Conservation (phyloP, 1,140 invertebrate genomes). For the Apis mellifera region DNA sequence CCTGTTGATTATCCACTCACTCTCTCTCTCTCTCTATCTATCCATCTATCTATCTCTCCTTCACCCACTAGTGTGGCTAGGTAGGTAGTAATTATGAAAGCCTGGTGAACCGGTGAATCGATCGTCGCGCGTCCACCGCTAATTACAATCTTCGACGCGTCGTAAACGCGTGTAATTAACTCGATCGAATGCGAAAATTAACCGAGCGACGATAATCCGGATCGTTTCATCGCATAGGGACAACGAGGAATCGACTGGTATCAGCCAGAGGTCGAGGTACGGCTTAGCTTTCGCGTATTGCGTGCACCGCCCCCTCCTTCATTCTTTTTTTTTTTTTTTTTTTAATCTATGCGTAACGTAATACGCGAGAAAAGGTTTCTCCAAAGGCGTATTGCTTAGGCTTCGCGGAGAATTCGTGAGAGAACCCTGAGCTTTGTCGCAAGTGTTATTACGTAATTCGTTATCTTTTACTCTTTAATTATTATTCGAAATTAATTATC, state of each 20-base stretch:
- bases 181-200: neutral
- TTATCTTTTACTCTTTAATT: neutral
- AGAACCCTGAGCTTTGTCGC: neutral
- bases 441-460: neutral
- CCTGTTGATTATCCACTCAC: conserved; percentile 1
- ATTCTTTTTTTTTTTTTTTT: conserved; percentile 25
- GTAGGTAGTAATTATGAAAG: conserved; percentile 9
- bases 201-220: neutral
- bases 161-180: conserved; percentile 6
- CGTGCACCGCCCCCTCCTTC: neutral
- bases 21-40: no score
- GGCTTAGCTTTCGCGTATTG: neutral
- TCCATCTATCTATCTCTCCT: no score
- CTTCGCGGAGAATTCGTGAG: conserved; percentile 30
- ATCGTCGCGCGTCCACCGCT: neutral
- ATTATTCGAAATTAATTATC: neutral
- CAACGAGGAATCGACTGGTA: neutral
- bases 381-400: conserved; percentile 19
- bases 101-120: neutral
- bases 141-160: conserved; percentile 14
- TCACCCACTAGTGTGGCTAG: neutral
- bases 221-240: neutral
- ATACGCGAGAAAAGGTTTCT: conserved; percentile 58
- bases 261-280: conserved; percentile 1
- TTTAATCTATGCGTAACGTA: conserved; percentile 40